Evolutionary conservation across 2,888 invertebrate species (phyloP), one percentile per base, ranked within the genome.

Genomic region (Epistrophe grossulariae): DNA sequence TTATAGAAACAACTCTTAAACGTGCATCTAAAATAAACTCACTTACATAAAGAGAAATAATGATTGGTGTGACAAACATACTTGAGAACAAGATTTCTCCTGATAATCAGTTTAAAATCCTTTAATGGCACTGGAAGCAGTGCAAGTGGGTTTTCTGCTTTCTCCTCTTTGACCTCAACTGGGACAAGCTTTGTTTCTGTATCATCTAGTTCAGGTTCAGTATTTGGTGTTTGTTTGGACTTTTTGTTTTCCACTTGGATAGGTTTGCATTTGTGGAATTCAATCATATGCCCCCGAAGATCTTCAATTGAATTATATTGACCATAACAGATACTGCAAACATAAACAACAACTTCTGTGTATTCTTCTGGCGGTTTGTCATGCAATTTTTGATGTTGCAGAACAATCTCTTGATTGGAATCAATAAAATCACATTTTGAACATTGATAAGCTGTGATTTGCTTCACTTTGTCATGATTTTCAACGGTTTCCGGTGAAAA

Each of bases 1-100:
- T 94, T 94, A 77, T 94, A 93, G 6, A 92, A 90, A 89, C 95
- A 95, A 35, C 94, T 93, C 77, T 93, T 92, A 35, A 94, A 91
- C 4, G 93, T 91, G 90, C 95, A 95, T 84, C 94, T 95, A 88
- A 3, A 79, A 85, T 81, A 11, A 40, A 77, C 70, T 64, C 52
- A 78, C 52, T 50, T 50, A 3, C 10, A 70, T 13, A 24, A 24
- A 9, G 3, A 17, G 4, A 19, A 28, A 17, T 38, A 11, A 31
- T 6, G 13, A 38, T 31, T 10, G 4, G 0, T 15, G 1, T 3
- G 11, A 89, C 89, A 71, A 62, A 89, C 89, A 70, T 66, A 91
- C 91, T 90, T 88, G 60, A 89, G 66, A 66, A 89, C 76, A 87
- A 91, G 89, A 57, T 90, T 89, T 2, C 88, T 83, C 28, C 91